Conservation (phyloP, 2,113 vertebrate species). For the Callipepla squamata region DNA sequence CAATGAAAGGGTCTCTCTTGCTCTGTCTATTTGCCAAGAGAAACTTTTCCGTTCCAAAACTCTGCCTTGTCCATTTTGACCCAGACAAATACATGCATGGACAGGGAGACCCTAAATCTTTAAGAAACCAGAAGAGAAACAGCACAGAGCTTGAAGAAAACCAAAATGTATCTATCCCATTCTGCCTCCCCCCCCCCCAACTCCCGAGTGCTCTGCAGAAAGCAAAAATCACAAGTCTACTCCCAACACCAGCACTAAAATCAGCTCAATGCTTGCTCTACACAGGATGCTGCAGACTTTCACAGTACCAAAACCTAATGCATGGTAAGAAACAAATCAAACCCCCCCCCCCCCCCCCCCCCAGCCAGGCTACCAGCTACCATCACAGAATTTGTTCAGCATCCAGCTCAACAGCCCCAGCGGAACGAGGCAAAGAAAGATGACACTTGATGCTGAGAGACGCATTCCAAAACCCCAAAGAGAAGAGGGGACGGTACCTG, state of each 20-base stretch:
- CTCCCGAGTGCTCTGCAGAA: background rate
- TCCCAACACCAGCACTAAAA: background rate
- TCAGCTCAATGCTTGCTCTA: background rate
- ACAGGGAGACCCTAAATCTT: background rate
- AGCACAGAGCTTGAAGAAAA: background rate
- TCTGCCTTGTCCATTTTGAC: background rate
- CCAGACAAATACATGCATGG: background rate
- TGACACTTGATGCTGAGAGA: background rate
- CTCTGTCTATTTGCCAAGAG: background rate
- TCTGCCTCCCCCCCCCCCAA: no score
- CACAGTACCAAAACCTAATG: background rate
- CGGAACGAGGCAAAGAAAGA: background rate
- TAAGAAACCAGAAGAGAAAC: background rate
- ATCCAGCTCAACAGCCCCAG: background rate
- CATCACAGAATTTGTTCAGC: background rate
- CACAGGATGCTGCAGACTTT: background rate
- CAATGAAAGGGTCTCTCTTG: background rate
- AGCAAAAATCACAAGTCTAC: background rate
- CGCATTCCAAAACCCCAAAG: background rate
- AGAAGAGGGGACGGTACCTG: background rate
- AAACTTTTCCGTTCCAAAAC: background rate
- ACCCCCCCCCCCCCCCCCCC: background rate
- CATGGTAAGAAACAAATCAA: background rate
- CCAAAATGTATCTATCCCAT: background rate
- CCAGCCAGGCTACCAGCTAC: no score